These are phyloP conservation scores for Drosophila mauritiana DNA, from an alignment of 1,140 invertebrate genomes.

Conservation along the genomic window DNA sequence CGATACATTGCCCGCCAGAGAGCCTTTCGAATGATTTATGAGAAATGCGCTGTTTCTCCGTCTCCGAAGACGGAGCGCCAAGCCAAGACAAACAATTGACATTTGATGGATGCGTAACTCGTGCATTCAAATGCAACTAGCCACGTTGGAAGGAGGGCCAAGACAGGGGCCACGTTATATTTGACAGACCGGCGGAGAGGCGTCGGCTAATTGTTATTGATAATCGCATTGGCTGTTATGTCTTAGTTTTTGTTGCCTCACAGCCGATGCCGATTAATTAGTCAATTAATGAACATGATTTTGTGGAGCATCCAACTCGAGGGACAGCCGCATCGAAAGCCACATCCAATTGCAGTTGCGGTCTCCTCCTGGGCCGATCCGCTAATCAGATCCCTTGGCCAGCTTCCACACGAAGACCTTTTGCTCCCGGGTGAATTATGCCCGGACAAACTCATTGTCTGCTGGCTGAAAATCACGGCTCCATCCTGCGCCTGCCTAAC, in stretches of 20 bases:
- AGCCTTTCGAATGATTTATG: slow-evolving; percentile 77
- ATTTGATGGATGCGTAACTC: slow-evolving; percentile 83
- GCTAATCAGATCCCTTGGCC: slow-evolving; percentile 67
- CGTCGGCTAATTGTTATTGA: slow-evolving; percentile 81
- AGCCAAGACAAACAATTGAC: slow-evolving; percentile 81
- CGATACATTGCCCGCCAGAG: slow-evolving; percentile 54
- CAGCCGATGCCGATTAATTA: slow-evolving; percentile 64
- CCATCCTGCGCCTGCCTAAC: slow-evolving; percentile 64
- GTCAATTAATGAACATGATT: slow-evolving; percentile 66
- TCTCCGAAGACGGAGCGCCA: slow-evolving; percentile 67
- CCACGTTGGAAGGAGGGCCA: not conserved
- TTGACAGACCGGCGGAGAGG: slow-evolving; percentile 61
- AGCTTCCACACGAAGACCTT: slow-evolving; percentile 68
- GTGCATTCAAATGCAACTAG: slow-evolving; percentile 72
- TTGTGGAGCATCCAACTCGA: slow-evolving; percentile 31
- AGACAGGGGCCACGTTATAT: slow-evolving; percentile 31
- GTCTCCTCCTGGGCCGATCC: slow-evolving; percentile 45
- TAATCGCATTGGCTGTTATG: slow-evolving; percentile 56
- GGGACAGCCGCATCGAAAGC: slow-evolving; percentile 14
- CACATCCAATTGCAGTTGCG: slow-evolving; percentile 26
- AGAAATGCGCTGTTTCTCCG: slow-evolving; percentile 58
- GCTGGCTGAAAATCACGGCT: slow-evolving; percentile 70
- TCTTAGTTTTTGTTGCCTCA: slow-evolving; percentile 46
- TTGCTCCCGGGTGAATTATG: slow-evolving; percentile 77
- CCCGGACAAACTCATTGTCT: slow-evolving; percentile 80